Base-by-base conservation (phyloP, 2,113 vertebrate species). In the Brachyistius frenatus region DNA sequence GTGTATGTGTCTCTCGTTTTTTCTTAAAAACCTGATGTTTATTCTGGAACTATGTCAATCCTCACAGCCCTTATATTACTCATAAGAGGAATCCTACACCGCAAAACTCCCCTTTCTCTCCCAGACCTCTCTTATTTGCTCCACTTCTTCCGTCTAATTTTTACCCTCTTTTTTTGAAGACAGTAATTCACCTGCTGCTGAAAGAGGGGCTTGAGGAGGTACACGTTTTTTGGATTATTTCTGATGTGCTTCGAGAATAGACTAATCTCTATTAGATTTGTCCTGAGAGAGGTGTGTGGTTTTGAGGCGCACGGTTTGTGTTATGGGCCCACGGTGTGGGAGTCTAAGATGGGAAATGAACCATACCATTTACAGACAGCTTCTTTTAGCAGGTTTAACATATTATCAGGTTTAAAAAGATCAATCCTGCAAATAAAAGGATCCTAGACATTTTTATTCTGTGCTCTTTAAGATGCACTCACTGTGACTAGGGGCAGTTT, bases 251-350 rank as follows among this genome's bases (percentile, higher is more conserved):
- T 35, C 74, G 73, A 83, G 76, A 86, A 85, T 78, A 83, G 64
- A 63, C 32, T 89, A 86, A 91, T 92, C 86, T 91, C 64, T 66
- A 80, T 83, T 78, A 85, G 79, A 92, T 88, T 86, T 90, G 66
- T 76, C 76, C 82, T 77, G n/a, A 70, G 83, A 83, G 83, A 86
- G 49, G 65, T 63, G 15, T 80, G 64, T 30, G 73, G 81, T 74
- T 91, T 89, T 7, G 50, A 70, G 49, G 69, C 44, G 7, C 23
- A 7, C 61, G 46, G 53, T 76, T 35, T 5, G 5, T 15, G 49
- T 53, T 55, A 23, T 23, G 0, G 54, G 72, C 56, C 32, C 44
- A 15, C 5, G 44, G 23, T 23, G 16, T 46, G 31, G 53, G 33
- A 23, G 23, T 23, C 23, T 23, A 23, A 23, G 53, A 44, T 14